phyloP scores from a whole-genome alignment of 1,140 invertebrate species.

The Phthorimaea operculella region DNA sequence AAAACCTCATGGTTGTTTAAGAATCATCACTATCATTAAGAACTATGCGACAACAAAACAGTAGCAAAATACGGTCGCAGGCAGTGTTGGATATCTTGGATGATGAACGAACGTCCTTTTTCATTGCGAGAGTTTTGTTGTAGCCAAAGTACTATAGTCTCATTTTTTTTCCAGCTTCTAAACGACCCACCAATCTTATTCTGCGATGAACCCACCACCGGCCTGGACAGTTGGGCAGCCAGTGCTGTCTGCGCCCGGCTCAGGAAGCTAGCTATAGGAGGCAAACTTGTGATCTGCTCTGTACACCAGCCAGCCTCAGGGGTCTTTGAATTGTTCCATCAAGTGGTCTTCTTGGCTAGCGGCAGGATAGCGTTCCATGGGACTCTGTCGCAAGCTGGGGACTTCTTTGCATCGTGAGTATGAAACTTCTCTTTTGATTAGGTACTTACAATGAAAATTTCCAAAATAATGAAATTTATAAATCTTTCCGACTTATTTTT shows the following conservation, averaged over 20 bases:
- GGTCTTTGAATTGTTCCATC: constrained; percentile 84
- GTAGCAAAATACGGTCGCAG: no score
- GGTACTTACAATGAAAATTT: no score
- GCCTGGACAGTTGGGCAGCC: constrained; percentile 85
- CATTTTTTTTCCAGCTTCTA: constrained; percentile 72
- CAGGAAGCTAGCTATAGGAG: constrained; percentile 71
- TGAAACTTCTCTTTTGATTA: background rate
- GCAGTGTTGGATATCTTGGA: no score
- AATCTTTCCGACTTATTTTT: no score
- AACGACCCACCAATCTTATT: constrained; percentile 82
- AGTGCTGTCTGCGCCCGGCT: constrained; percentile 78
- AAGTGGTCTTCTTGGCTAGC: constrained; percentile 80
- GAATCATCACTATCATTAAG: no score
- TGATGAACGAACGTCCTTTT: no score
- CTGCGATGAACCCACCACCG: constrained; percentile 86
- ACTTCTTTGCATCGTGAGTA: constrained; percentile 75
- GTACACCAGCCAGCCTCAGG: constrained; percentile 91
- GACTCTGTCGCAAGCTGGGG: constrained; percentile 69
- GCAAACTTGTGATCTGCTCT: constrained; percentile 84
- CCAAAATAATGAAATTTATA: no score
- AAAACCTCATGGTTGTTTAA: no score
- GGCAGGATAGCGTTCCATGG: constrained; percentile 87
- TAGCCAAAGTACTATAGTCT: no score
- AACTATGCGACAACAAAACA: no score
- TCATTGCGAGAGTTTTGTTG: no score